A percentile compares a stretch with the other conserved stretches of the same genome.
Conservation (phyloP, 1,140 invertebrate species). For the Ruditapes philippinarum region DNA sequence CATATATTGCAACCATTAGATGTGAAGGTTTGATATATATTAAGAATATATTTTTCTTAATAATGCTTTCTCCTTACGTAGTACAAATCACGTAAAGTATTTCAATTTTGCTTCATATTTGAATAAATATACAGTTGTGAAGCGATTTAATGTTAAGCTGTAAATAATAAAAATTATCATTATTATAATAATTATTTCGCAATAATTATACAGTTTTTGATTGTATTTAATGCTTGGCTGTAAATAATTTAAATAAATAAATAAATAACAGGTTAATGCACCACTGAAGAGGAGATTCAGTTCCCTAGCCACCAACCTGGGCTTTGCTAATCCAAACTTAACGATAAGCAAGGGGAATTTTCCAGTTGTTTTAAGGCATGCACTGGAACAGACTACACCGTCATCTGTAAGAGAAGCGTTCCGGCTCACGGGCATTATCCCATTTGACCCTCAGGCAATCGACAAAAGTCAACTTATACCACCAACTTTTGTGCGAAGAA, state of each 20-base stretch:
- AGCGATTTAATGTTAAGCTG: too few relatives aligned
- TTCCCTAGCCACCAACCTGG: slow-evolving; percentile 7
- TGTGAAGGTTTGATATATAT: too few relatives aligned
- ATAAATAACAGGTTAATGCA: background rate
- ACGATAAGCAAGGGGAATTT: background rate
- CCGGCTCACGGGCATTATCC: background rate
- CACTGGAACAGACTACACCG: background rate
- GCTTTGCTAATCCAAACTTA: background rate
- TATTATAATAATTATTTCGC: too few relatives aligned
- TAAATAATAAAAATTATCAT: too few relatives aligned
- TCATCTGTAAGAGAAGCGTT: slow-evolving; percentile 7
- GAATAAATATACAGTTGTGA: too few relatives aligned
- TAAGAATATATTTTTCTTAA: too few relatives aligned
- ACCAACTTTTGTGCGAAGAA: background rate
- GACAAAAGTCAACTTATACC: slow-evolving; percentile 2
- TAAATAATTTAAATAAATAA: too few relatives aligned
- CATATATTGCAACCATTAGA: slow-evolving; percentile 67
- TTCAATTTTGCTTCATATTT: too few relatives aligned
- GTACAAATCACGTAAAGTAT: too few relatives aligned
- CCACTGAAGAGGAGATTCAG: slow-evolving; percentile 7
- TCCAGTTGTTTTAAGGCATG: slow-evolving; percentile 4
- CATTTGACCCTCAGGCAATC: background rate
- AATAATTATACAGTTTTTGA: too few relatives aligned
- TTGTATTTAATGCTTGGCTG: too few relatives aligned
- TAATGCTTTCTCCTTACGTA: too few relatives aligned